phyloP scores from a whole-genome alignment of 1,140 invertebrate species.

The Rhizoglyphus robini region DNA sequence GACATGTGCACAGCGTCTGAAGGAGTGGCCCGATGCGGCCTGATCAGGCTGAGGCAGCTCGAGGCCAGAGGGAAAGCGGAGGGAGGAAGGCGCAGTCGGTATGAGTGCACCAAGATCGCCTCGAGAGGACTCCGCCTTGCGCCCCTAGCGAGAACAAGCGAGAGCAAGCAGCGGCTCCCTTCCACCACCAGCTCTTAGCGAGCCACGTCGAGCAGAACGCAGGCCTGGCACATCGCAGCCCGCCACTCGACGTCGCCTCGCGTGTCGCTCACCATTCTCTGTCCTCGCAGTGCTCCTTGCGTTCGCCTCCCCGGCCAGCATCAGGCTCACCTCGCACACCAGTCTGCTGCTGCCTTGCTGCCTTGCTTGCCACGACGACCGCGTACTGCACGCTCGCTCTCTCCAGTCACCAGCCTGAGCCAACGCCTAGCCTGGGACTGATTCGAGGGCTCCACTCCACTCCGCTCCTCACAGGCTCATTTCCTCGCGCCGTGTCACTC shows the following conservation, averaged over 20 bases:
- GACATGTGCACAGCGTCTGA: not conserved
- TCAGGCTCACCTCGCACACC: not conserved
- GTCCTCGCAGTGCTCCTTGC: not conserved
- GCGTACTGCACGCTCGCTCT: not conserved
- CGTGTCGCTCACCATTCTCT: too few relatives aligned
- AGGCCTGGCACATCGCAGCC: too few relatives aligned
- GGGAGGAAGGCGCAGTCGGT: not conserved
- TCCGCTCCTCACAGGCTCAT: not conserved
- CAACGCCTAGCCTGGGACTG: not conserved
- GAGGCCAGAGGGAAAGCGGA: not conserved
- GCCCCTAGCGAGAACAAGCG: not conserved
- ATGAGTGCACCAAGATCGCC: not conserved
- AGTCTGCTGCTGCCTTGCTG: not conserved
- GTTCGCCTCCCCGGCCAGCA: not conserved
- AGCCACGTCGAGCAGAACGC: too few relatives aligned
- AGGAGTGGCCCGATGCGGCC: too few relatives aligned
- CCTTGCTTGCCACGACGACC: not conserved
- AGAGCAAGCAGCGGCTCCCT: too few relatives aligned
- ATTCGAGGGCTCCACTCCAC: not conserved
- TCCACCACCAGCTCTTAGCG: too few relatives aligned
- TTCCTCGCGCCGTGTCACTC: not conserved
- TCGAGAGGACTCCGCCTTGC: too few relatives aligned
- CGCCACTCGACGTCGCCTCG: too few relatives aligned
- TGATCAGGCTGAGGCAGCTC: not conserved
- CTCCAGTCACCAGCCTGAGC: not conserved